Evolutionary conservation across 2,888 invertebrate genomes (phyloP).

Genomic region (Apamea crenata): DNA sequence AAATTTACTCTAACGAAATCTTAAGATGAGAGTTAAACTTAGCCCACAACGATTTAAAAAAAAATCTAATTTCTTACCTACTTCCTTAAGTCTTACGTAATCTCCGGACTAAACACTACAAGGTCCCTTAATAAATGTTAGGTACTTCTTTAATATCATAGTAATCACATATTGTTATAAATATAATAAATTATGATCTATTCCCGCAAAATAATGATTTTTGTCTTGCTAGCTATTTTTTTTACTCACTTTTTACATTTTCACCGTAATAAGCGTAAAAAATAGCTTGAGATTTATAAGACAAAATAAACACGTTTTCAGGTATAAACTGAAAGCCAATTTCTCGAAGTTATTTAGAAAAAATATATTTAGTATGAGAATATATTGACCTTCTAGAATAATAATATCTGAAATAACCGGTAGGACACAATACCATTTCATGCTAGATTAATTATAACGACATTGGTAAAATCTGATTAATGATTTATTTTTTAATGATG

Average conservation of each 20-base stretch:
- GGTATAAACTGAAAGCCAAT: neutral
- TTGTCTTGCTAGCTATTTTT: neutral
- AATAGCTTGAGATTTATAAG: neutral
- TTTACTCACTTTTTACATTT: neutral
- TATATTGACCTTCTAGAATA: neutral
- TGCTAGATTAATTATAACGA: slow-evolving; percentile 63
- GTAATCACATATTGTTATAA: neutral
- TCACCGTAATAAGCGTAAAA: neutral
- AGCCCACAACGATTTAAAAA: neutral
- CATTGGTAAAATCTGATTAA: slow-evolving; percentile 74
- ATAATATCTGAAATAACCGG: slow-evolving; percentile 28
- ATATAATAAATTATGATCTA: neutral
- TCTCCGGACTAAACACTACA: slow-evolving; percentile 8
- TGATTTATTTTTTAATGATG: slow-evolving; percentile 67
- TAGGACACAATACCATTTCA: slow-evolving; percentile 64
- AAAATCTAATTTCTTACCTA: neutral
- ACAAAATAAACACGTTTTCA: slow-evolving; percentile 8
- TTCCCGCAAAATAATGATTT: slow-evolving; percentile 9
- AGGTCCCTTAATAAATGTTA: slow-evolving; percentile 2
- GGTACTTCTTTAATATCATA: neutral
- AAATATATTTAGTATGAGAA: neutral
- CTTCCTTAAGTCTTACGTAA: slow-evolving; percentile 22
- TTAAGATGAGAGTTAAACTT: neutral
- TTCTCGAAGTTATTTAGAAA: neutral
- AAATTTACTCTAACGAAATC: neutral